A percentile compares a stretch with the other conserved stretches of the same genome.
These are phyloP conservation scores for Trematomus bernacchii DNA, from an alignment of 2,797 vertebrate species.

Conservation along the genomic window DNA sequence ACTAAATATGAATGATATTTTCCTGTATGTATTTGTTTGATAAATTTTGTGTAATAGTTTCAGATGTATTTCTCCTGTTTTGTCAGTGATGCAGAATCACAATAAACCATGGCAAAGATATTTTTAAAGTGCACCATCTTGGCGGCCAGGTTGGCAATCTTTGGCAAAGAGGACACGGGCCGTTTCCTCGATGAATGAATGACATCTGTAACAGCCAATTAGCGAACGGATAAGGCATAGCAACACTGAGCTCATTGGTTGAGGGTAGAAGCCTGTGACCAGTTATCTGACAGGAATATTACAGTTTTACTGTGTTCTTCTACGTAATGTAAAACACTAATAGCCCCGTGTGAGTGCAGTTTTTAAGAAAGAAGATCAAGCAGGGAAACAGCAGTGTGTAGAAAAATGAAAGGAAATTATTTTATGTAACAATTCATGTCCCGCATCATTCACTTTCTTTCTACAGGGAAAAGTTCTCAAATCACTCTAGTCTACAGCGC, in stretches of 20 bases:
- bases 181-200: slow-evolving; percentile 43
- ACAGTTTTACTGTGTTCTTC: not conserved
- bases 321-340: not conserved
- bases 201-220: slow-evolving; percentile 79
- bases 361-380: not conserved
- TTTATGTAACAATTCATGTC: not conserved
- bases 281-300: slow-evolving; percentile 39
- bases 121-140: slow-evolving; percentile 35
- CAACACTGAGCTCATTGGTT: slow-evolving; percentile 83
- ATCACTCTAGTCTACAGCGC: slow-evolving; percentile 35
- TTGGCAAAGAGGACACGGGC: slow-evolving; percentile 46
- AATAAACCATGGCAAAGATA: no score
- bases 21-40: no score
- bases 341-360: not conserved
- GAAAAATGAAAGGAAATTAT: not conserved
- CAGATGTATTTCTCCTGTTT: no score
- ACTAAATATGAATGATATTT: no score
- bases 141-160: slow-evolving; percentile 11
- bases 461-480: not conserved
- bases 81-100: no score
- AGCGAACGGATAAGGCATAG: slow-evolving; percentile 71
- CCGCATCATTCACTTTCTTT: slow-evolving; percentile 1
- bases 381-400: not conserved
- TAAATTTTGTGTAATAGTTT: no score
- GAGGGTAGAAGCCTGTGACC: slow-evolving; percentile 22